Evolutionary conservation across 2,797 vertebrate genomes (phyloP).

Genomic region (Sparidentex hasta): DNA sequence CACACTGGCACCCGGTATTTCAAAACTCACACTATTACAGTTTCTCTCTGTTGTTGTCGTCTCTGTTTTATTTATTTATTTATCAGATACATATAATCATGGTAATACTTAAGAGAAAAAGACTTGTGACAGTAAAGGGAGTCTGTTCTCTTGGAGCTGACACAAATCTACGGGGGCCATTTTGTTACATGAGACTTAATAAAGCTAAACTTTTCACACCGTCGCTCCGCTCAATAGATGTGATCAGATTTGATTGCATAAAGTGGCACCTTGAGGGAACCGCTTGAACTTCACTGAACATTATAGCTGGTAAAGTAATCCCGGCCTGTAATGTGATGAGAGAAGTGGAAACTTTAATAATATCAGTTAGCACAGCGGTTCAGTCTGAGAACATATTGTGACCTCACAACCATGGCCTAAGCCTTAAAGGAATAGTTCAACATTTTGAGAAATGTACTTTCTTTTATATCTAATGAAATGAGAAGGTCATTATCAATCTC

Average conservation of each 20-base stretch:
- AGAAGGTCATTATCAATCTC: not conserved
- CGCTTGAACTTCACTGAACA: slow-evolving; percentile 14
- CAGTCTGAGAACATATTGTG: not conserved
- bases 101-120: not conserved
- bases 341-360: slow-evolving; percentile 1
- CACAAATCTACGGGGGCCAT: slow-evolving; percentile 22
- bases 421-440: not conserved
- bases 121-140: not conserved
- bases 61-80: slow-evolving; percentile 8
- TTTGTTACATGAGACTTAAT: slow-evolving; percentile 56
- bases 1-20: slow-evolving; percentile 11
- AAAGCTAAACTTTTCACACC: slow-evolving; percentile 38
- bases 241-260: slow-evolving; percentile 37
- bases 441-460: not conserved
- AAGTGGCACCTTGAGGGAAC: slow-evolving; percentile 32
- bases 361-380: not conserved
- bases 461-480: not conserved
- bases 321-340: not conserved
- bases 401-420: not conserved
- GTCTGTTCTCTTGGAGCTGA: slow-evolving; percentile 21
- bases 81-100: slow-evolving; percentile 20
- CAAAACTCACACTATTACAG: slow-evolving; percentile 14
- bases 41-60: slow-evolving; percentile 28
- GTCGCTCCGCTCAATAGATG: slow-evolving; percentile 38
- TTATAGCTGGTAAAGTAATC: slow-evolving; percentile 1